phyloP scores from a whole-genome alignment of 2,797 vertebrate species.

The Enteromius viviparus region DNA sequence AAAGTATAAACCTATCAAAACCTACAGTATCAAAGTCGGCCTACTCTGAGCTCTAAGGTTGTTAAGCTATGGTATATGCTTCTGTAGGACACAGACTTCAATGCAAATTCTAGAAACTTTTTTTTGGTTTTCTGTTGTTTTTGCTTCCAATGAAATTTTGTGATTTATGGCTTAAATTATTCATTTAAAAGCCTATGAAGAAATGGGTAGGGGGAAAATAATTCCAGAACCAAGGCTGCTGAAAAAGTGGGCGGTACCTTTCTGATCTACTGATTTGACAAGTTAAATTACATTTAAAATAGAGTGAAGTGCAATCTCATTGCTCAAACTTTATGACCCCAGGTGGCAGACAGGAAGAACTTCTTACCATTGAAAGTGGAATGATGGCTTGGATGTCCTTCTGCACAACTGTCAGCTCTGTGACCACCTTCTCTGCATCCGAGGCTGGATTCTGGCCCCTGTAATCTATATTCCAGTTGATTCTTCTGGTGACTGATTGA shows the following conservation, averaged over 20 bases:
- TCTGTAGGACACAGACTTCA: not conserved
- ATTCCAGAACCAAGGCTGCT: slow-evolving; percentile 3
- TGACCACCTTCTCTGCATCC: slow-evolving; percentile 94
- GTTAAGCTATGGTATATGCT: not conserved
- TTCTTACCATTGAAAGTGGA: slow-evolving; percentile 93
- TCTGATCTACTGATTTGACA: slow-evolving; percentile 12
- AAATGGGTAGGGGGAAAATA: not conserved
- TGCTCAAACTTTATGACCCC: slow-evolving; percentile 6
- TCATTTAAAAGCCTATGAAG: not conserved
- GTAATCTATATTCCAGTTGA: slow-evolving; percentile 99
- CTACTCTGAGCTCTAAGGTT: not conserved
- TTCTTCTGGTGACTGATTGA: slow-evolving; percentile 94
- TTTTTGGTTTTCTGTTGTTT: not conserved
- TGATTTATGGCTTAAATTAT: not conserved
- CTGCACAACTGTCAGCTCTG: slow-evolving; percentile 95
- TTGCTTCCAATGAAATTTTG: not conserved
- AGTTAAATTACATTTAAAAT: slow-evolving; percentile 16
- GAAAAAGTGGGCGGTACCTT: not conserved
- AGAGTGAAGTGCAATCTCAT: not conserved
- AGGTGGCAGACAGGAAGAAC: not conserved
- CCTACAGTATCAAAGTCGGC: not conserved
- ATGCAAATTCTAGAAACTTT: not conserved
- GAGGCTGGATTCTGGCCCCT: slow-evolving; percentile 85
- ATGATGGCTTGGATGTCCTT: slow-evolving; percentile 95
- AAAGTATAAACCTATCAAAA: not conserved